phyloP scores from a whole-genome alignment of 2,888 invertebrate genomes.

The Helicoverpa assulta region DNA sequence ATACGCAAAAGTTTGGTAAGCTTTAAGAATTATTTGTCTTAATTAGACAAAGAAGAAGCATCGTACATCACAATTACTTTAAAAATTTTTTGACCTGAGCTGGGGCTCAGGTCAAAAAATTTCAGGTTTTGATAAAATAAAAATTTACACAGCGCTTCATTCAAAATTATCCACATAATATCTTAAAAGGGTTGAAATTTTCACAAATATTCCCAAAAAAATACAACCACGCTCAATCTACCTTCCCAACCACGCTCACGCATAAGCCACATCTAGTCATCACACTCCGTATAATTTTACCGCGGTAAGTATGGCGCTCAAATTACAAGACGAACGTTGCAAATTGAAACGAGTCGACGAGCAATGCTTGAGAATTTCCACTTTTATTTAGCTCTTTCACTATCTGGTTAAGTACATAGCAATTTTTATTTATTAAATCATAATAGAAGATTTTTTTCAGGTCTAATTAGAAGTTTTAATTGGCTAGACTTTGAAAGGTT shows the following conservation, averaged over 20 bases:
- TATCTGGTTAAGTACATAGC: slow-evolving; percentile 36
- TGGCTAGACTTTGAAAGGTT: not conserved
- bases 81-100: too few relatives aligned
- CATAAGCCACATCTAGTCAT: slow-evolving; percentile 64
- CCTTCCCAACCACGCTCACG: slow-evolving; percentile 16
- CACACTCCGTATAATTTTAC: slow-evolving; percentile 65
- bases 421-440: slow-evolving; percentile 43
- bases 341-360: slow-evolving; percentile 75
- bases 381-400: slow-evolving; percentile 40
- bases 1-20: too few relatives aligned
- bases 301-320: slow-evolving; percentile 73
- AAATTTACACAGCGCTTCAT: too few relatives aligned
- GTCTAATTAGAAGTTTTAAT: slow-evolving; percentile 23
- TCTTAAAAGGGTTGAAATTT: not conserved
- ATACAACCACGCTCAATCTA: slow-evolving; percentile 12
- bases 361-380: slow-evolving; percentile 62
- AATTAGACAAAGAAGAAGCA: too few relatives aligned
- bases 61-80: too few relatives aligned
- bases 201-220: not conserved
- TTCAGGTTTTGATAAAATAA: too few relatives aligned
- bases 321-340: slow-evolving; percentile 77
- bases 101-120: too few relatives aligned
- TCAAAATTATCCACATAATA: too few relatives aligned
- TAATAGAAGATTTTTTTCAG: slow-evolving; percentile 15
- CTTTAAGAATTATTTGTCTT: too few relatives aligned